These are phyloP conservation scores for Labeo rohita DNA, from an alignment of 2,113 vertebrate genomes.

Conservation along the genomic window DNA sequence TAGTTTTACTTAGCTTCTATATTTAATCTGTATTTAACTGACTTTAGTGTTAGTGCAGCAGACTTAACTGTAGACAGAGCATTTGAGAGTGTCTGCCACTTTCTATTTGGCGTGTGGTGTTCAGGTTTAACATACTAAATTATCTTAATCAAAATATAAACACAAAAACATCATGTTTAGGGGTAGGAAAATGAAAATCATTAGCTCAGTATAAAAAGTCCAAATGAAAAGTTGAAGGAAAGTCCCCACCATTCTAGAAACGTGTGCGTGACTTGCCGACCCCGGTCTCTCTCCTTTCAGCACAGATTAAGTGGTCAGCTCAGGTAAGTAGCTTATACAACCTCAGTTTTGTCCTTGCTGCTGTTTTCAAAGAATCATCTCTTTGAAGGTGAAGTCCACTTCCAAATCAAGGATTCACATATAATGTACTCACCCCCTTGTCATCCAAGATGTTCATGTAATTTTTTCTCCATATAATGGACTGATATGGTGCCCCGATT, in stretches of 20 bases:
- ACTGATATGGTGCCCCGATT: no score
- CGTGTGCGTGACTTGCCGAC: constrained; percentile 2
- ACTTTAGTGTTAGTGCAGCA: not conserved
- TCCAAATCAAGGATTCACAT: no score
- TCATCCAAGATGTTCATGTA: no score
- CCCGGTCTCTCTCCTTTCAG: constrained; percentile 52
- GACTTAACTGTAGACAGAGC: not conserved
- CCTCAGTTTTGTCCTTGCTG: constrained; percentile 67
- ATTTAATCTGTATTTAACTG: not conserved
- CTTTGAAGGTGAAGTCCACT: no score
- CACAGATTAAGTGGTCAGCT: constrained; percentile 70
- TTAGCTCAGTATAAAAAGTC: not conserved
- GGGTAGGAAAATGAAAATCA: not conserved
- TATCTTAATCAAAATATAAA: not conserved
- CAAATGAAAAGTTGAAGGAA: not conserved
- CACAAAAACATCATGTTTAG: not conserved
- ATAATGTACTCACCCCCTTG: no score
- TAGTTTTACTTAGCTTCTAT: not conserved
- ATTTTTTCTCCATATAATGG: no score
- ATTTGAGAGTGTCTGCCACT: not conserved
- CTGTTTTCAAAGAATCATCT: constrained; percentile 53
- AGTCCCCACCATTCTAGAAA: not conserved
- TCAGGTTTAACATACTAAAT: not conserved
- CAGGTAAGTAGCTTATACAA: constrained; percentile 78
- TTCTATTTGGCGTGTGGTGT: not conserved